Evolutionary conservation across 2,888 invertebrate genomes (phyloP).

Genomic region (Autographa pulchrina): DNA sequence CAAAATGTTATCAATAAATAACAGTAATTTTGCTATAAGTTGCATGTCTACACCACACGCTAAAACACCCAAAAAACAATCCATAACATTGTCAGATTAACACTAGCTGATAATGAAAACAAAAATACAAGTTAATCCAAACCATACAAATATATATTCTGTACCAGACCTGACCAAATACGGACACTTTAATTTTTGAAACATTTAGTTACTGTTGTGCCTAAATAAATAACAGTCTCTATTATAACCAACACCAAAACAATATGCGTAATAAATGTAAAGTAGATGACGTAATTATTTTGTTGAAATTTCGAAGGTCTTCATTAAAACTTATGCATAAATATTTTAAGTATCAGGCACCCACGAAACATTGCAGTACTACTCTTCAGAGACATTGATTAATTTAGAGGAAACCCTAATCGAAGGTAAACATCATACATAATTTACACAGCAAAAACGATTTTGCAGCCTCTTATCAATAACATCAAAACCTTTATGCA

Average conservation of each 20-base stretch:
- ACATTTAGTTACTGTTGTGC: background rate
- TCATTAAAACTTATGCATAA: constrained; percentile 1
- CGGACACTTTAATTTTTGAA: background rate
- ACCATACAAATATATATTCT: background rate
- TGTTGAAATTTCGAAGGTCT: background rate
- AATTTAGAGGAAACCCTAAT: no score
- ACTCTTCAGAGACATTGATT: no score
- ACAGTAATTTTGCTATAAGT: no score
- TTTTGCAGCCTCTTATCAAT: no score
- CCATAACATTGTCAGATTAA: no score
- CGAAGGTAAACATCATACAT: no score
- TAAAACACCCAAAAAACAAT: no score
- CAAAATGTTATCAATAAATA: no score
- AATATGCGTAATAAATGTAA: constrained; percentile 2
- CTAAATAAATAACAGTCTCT: background rate
- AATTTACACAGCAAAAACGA: no score
- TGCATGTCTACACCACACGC: no score
- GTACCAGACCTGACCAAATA: background rate
- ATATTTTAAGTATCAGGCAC: background rate
- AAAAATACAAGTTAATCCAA: background rate
- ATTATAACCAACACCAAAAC: background rate
- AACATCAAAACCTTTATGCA: no score
- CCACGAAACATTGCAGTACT: background rate
- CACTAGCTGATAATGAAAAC: background rate
- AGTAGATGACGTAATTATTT: background rate